Base-by-base conservation (phyloP, 2,113 vertebrate species). In the Cariama cristata region DNA sequence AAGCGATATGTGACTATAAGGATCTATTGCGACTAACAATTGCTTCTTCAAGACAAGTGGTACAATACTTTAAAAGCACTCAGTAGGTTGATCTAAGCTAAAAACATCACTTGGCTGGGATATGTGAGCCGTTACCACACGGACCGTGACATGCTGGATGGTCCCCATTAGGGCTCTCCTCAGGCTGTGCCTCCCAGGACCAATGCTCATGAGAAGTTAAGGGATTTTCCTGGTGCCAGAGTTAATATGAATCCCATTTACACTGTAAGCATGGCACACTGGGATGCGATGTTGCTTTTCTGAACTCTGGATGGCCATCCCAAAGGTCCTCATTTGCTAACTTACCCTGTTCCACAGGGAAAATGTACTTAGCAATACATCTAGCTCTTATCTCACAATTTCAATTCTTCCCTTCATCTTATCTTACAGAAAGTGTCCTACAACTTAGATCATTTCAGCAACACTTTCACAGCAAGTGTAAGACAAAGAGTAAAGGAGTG, bases 251-350 rank as follows among this genome's bases (percentile, higher is more conserved):
- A 47, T 15, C 30, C n/a, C 28, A 20, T 33, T 49, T 33, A 22
- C 15, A 15, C 1, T 11, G 9, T 26, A 58, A 72, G 59, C 22
- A 8, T 0, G 0, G 28, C 2, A 3, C 42, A 26, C 6, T 17
- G 30, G 58, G 45, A 32, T 23, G 30, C 0, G 0, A 3, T 0
- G 2, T 0, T 69, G 63, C 35, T 59, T 60, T 50, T 35, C 71
- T 81, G 82, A 95, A 45, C 23, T 33, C 58, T 52, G 30, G 33
- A 18, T 2, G 2, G 67, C 40, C 53, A 59, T 59, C 74, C 72
- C 11, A 2, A 75, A 94, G 68, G 55, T 24, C 32, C n/a, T 66
- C 22, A 38, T 80, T 86, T 90, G 38, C 67, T 24, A n/a, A 58
- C 26, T 83, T 59, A 35, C 0, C 66, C 45, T 14, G 8, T 62